A percentile compares a stretch with the other conserved stretches of the same genome.
Conservation (phyloP, 2,113 vertebrate genomes). For the Argyrosomus japonicus region DNA sequence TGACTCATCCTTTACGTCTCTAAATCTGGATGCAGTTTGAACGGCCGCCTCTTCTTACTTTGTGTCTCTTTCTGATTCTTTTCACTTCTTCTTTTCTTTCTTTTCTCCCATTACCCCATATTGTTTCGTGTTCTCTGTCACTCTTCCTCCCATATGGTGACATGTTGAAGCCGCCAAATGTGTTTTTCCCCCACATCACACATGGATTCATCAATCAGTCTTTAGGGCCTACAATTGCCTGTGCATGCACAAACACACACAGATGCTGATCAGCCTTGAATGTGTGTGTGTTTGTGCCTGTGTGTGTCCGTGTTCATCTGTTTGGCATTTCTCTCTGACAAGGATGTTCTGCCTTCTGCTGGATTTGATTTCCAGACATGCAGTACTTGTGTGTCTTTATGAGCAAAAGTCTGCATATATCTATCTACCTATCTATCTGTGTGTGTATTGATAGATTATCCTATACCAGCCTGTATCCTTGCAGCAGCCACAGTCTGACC, state of each 20-base stretch:
- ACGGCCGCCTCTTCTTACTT: not conserved
- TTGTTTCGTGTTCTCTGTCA: not conserved
- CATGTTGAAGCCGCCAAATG: not conserved
- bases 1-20: not conserved
- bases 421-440: not conserved
- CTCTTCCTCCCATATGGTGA: slow-evolving; percentile 1
- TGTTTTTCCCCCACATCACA: slow-evolving; percentile 1
- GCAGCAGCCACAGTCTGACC: not conserved
- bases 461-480: not conserved
- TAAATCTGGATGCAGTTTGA: not conserved
- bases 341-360: too few relatives aligned
- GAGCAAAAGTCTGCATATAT: slow-evolving; percentile 4
- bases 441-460: slow-evolving; percentile 14
- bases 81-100: not conserved
- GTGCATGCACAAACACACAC: slow-evolving; percentile 10
- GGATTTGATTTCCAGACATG: slow-evolving; percentile 37
- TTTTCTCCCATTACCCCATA: not conserved
- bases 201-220: slow-evolving; percentile 44
- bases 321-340: slow-evolving; percentile 19
- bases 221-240: slow-evolving; percentile 2
- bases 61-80: not conserved
- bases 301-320: slow-evolving; percentile 8
- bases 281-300: slow-evolving; percentile 16
- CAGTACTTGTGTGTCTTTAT: not conserved
- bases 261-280: slow-evolving; percentile 10